Evolutionary conservation across 2,888 invertebrate genomes (phyloP), one percentile per base, ranked within the genome.

Genomic region (Hirtodrosophila duncani): DNA sequence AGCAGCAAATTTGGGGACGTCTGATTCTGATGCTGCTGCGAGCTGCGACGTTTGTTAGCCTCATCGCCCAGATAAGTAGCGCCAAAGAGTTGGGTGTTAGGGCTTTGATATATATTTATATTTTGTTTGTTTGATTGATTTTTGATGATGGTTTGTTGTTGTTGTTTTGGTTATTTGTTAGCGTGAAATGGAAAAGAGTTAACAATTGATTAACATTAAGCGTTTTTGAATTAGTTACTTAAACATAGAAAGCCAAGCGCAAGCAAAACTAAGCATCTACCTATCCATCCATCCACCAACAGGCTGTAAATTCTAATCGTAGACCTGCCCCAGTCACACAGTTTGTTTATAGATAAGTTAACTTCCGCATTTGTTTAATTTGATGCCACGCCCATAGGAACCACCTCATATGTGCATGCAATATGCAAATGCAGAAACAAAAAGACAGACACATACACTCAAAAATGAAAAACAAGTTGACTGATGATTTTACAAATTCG

Each of bases 51-150:
- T 53, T 71, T 81, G 43, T 84, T 68, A 63, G 57, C 55, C 24
- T 85, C 84, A 50, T 85, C 82, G 64, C 77, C 83, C 78, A 84
- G 51, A 63, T 82, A 85, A 65, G 80, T 83, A 63, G 86, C 85
- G 74, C 87, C 87, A 80, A 87, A 87, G 56, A 87, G 82, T 67
- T 83, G 85, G 55, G 86, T 86, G 77, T 87, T 87, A 84, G 87
- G 87, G 81, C 87, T 87, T 63, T 41, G 45, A 29, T 43, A 31
- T 51, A 39, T 30, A 17, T 48, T 55, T n/a, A n/a, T n/a, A n/a
- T 44, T 2, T 63, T 37, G 21, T 21, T 36, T 27, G 45, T 63
- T 57, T 46, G 33, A 45, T 17, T 38, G 31, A 7, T 62, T 45
- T 23, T 30, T 31, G 14, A n/a, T 23, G 14, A 29, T 65, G 41